Evolutionary conservation across 2,888 invertebrate genomes (phyloP).

Genomic region (Macaria notata): DNA sequence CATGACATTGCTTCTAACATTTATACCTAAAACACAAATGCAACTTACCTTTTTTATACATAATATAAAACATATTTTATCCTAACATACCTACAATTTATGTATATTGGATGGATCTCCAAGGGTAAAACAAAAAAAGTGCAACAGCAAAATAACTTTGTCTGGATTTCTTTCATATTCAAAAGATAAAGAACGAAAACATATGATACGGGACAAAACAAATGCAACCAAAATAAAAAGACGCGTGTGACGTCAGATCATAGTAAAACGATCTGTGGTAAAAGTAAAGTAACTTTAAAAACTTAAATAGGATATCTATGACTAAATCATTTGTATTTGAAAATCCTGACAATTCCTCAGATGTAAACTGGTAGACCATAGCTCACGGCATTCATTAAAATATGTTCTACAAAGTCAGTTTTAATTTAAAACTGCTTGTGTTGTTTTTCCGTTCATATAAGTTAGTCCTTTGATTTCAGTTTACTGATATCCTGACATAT

Average conservation of each 20-base stretch:
- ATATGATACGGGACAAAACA: constrained; percentile 21
- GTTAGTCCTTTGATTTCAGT: too few species aligned
- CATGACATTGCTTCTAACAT: constrained; percentile 54
- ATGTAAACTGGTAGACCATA: too few species aligned
- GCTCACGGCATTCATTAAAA: too few species aligned
- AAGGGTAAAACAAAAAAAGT: constrained; percentile 37
- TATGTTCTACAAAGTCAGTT: too few species aligned
- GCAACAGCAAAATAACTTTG: constrained; percentile 54
- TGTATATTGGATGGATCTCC: constrained; percentile 19
- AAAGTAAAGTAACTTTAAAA: constrained; percentile 3
- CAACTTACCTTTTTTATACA: constrained; percentile 44
- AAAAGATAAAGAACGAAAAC: constrained; percentile 26
- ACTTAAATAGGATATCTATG: background rate
- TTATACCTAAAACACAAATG: constrained; percentile 39
- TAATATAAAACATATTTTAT: constrained; percentile 13
- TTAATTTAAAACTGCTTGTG: too few species aligned
- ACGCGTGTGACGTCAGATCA: constrained; percentile 6
- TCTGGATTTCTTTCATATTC: constrained; percentile 15
- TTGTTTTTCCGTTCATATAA: too few species aligned
- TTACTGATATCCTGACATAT: too few species aligned
- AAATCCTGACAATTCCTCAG: too few species aligned
- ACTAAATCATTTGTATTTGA: too few species aligned
- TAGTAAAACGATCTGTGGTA: constrained; percentile 27
- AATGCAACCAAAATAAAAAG: constrained; percentile 33
- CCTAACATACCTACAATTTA: constrained; percentile 26